Evolutionary conservation across 1,140 invertebrate genomes (phyloP).

Genomic region (Steinernema khuongi): DNA sequence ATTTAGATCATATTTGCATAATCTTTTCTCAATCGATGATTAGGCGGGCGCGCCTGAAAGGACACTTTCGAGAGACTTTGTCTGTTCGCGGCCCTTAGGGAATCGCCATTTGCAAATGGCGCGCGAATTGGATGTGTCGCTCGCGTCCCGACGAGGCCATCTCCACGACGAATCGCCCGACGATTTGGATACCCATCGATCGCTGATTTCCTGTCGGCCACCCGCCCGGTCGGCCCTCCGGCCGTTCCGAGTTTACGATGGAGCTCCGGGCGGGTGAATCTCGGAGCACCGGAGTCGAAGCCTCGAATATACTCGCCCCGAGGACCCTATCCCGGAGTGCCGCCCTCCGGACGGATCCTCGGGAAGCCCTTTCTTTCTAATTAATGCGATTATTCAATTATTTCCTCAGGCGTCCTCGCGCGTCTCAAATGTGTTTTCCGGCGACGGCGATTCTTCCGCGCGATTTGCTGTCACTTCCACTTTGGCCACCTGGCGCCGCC

Average conservation of each 20-base stretch:
- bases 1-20: slow-evolving; percentile 13
- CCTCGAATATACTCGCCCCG: too few species aligned
- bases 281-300: too few species aligned
- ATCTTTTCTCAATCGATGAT: slow-evolving; percentile 10
- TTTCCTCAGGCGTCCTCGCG: slow-evolving; percentile 1
- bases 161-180: background rate
- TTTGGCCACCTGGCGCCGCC: background rate
- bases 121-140: slow-evolving; percentile 16
- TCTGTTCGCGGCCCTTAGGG: background rate
- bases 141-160: background rate
- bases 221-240: too few species aligned
- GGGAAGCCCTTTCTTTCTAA: too few species aligned
- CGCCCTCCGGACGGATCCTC: too few species aligned
- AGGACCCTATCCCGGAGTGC: too few species aligned
- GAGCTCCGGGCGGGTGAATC: too few species aligned
- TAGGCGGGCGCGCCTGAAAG: slow-evolving; percentile 3
- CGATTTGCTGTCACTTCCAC: slow-evolving; percentile 10
- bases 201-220: too few species aligned
- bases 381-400: slow-evolving; percentile 17
- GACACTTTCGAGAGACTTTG: slow-evolving; percentile 10
- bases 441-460: slow-evolving; percentile 12
- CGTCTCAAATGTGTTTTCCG: slow-evolving; percentile 6
- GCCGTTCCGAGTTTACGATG: too few species aligned
- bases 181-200: slow-evolving; percentile 6
- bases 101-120: slow-evolving; percentile 16